A percentile compares a stretch with the other conserved stretches of the same genome.
phyloP scores from a whole-genome alignment of 1,140 invertebrate genomes.

The Lordiphosa stackelbergi region DNA sequence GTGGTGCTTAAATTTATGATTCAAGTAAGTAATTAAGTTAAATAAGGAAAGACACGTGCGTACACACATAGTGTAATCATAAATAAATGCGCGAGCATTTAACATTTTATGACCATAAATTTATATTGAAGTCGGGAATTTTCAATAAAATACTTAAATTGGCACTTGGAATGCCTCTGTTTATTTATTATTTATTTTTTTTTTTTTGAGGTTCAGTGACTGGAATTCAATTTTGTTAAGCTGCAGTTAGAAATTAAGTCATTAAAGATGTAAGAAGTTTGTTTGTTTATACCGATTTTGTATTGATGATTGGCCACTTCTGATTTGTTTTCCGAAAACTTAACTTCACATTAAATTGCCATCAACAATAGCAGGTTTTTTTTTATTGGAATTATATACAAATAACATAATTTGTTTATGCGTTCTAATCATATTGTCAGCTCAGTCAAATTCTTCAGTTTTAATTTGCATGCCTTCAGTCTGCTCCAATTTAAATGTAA shows the following conservation, averaged over 20 bases:
- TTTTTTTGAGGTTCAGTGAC: no score
- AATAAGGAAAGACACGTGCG: no score
- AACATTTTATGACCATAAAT: slow-evolving; percentile 14
- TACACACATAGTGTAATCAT: no score
- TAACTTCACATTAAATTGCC: slow-evolving; percentile 18
- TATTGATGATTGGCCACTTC: slow-evolving; percentile 29
- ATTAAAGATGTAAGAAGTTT: neutral
- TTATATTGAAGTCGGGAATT: slow-evolving; percentile 18
- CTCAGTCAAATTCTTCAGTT: neutral
- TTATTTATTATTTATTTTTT: no score
- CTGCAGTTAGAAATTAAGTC: no score
- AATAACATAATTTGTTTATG: slow-evolving; percentile 18
- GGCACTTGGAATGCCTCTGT: no score
- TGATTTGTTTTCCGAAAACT: slow-evolving; percentile 21
- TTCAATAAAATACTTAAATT: no score
- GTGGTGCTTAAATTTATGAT: no score
- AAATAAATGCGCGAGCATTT: no score
- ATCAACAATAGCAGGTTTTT: slow-evolving; percentile 38
- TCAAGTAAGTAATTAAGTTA: no score
- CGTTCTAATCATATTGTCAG: slow-evolving; percentile 1
- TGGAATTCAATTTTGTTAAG: no score
- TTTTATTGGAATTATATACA: neutral
- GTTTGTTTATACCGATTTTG: slow-evolving; percentile 8
- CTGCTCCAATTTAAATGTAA: slow-evolving; percentile 73
- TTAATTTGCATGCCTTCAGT: slow-evolving; percentile 30